phyloP scores from a whole-genome alignment of 2,888 invertebrate species.

The Nomada goodeniana region DNA sequence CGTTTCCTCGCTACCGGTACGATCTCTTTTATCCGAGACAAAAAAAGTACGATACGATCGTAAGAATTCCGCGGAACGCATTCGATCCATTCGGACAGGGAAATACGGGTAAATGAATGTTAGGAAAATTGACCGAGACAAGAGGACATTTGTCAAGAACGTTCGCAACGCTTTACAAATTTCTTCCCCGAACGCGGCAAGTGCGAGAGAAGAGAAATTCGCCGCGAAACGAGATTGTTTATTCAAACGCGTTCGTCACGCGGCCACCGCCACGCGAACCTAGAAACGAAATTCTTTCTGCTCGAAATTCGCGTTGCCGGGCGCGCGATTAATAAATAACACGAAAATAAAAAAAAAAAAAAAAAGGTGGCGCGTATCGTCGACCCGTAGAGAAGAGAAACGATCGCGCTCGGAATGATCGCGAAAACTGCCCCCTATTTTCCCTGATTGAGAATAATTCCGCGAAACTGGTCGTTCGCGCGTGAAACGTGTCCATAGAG shows the following conservation, averaged over 20 bases:
- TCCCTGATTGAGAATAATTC: constrained; percentile 30
- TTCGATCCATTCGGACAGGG: too few species aligned
- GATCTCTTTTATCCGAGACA: too few species aligned
- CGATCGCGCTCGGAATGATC: constrained; percentile 20
- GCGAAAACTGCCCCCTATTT: constrained; percentile 26
- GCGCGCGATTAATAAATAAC: constrained; percentile 41
- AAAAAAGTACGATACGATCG: too few species aligned
- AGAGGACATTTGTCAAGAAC: not conserved
- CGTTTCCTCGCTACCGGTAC: too few species aligned
- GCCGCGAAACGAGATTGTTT: constrained; percentile 24
- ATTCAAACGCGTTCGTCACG: constrained; percentile 19
- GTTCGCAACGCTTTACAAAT: constrained; percentile 17
- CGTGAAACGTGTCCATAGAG: constrained; percentile 32
- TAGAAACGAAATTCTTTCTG: constrained; percentile 3
- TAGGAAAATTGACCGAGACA: not conserved
- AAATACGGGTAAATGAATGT: too few species aligned
- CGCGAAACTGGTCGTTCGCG: constrained; percentile 34
- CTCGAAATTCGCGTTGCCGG: not conserved
- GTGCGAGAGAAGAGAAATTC: constrained; percentile 21
- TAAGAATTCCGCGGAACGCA: too few species aligned
- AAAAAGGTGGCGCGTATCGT: constrained; percentile 16
- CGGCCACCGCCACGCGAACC: not conserved
- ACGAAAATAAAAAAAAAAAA: not conserved
- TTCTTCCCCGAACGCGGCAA: not conserved
- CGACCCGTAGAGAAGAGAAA: constrained; percentile 20